Conservation (phyloP, 2,797 vertebrate species). For the Sorex maritimensis region DNA sequence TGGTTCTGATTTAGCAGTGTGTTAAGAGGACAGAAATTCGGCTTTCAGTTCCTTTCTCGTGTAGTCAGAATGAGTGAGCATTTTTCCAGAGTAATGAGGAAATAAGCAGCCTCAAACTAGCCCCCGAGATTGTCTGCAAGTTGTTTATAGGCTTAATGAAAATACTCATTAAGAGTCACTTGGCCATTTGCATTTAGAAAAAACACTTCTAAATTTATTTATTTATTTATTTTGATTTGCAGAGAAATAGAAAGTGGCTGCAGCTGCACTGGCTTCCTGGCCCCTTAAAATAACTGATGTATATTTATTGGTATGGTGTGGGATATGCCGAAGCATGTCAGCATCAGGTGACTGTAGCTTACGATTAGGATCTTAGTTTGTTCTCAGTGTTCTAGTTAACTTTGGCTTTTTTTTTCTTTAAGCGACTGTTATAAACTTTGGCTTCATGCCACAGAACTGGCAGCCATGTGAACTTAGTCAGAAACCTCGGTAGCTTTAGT, state of each 20-base stretch:
- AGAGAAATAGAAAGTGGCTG: slow-evolving; percentile 74
- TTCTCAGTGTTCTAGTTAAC: slow-evolving; percentile 74
- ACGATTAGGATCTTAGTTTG: slow-evolving; percentile 81
- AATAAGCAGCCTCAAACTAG: slow-evolving; percentile 73
- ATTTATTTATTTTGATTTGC: slow-evolving; percentile 65
- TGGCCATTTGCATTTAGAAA: slow-evolving; percentile 77
- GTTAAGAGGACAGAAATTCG: slow-evolving; percentile 81
- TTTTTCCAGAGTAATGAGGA: slow-evolving; percentile 75
- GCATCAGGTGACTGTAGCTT: slow-evolving; percentile 75
- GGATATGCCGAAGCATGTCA: slow-evolving; percentile 83
- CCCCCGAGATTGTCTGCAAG: slow-evolving; percentile 64
- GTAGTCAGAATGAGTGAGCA: slow-evolving; percentile 80
- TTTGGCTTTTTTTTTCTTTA: slow-evolving; percentile 13
- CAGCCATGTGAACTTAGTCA: slow-evolving; percentile 65
- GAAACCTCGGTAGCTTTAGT: slow-evolving; percentile 65
- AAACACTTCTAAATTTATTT: slow-evolving; percentile 63
- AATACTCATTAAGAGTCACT: slow-evolving; percentile 68
- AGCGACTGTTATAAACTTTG: slow-evolving; percentile 67
- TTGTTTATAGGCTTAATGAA: slow-evolving; percentile 75
- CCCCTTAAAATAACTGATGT: slow-evolving; percentile 84
- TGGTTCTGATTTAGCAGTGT: slow-evolving; percentile 81
- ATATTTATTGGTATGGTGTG: slow-evolving; percentile 82
- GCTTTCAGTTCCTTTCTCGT: slow-evolving; percentile 79
- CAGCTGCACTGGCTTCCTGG: slow-evolving; percentile 78
- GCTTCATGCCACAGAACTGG: slow-evolving; percentile 66